A percentile compares a stretch with the other conserved stretches of the same genome.
phyloP scores from a whole-genome alignment of 1,140 invertebrate genomes.

The Globodera rostochiensis region DNA sequence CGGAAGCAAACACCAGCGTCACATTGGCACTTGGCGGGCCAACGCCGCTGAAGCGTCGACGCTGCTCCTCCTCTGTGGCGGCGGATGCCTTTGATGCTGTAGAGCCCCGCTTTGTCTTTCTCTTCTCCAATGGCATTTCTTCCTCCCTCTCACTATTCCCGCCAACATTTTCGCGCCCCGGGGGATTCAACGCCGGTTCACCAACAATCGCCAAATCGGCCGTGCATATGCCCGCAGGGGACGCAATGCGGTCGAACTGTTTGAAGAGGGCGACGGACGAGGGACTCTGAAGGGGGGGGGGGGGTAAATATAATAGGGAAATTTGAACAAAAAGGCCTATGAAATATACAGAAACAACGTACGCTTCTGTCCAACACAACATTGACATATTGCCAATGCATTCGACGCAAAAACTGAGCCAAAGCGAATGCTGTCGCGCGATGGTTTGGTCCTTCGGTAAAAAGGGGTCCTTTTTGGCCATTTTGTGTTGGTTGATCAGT shows the following conservation, averaged over 20 bases:
- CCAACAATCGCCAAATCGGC: constrained; percentile 52
- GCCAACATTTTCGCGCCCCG: constrained; percentile 29
- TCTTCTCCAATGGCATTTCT: not conserved
- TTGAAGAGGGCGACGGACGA: constrained; percentile 47
- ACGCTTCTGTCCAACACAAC: constrained; percentile 51
- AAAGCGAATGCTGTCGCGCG: constrained; percentile 45
- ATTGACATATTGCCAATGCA: constrained; percentile 61
- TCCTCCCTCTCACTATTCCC: constrained; percentile 6
- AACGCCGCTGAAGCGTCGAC: not conserved
- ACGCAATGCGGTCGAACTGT: constrained; percentile 48
- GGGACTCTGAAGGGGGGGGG: constrained; percentile 35
- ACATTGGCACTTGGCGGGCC: constrained; percentile 40
- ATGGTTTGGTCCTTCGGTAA: constrained; percentile 29
- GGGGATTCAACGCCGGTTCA: not conserved
- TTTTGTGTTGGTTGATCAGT: not conserved
- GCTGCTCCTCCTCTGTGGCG: not conserved
- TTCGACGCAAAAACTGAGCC: constrained; percentile 46
- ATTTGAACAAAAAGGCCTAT: too few species aligned
- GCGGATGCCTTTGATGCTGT: constrained; percentile 13
- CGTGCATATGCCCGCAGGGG: constrained; percentile 43
- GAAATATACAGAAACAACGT: constrained; percentile 13
- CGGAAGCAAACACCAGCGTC: constrained; percentile 56
- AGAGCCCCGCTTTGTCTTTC: not conserved
- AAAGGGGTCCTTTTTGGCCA: constrained; percentile 1
- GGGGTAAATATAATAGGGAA: too few species aligned